These are phyloP conservation scores for Agapostemon virescens DNA, from an alignment of 2,888 invertebrate species.

Conservation along the genomic window DNA sequence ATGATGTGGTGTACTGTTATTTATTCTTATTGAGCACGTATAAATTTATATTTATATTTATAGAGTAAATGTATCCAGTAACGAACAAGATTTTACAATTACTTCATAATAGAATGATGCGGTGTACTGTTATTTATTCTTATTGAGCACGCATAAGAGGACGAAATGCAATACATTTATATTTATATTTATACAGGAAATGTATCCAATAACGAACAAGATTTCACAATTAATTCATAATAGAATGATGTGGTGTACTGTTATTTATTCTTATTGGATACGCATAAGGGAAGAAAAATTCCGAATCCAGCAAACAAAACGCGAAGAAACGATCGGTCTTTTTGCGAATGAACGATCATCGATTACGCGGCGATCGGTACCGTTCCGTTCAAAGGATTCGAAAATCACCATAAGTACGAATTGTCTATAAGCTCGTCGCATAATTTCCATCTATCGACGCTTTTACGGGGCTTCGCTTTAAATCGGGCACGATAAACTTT, in stretches of 20 bases:
- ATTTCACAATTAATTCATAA: background rate
- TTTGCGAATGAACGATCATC: background rate
- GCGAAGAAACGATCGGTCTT: background rate
- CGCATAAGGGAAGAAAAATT: background rate
- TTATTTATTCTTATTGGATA: background rate
- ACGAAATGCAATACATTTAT: too few species aligned
- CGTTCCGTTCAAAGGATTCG: background rate
- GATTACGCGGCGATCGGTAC: background rate
- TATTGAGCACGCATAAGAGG: too few species aligned
- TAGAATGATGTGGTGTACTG: background rate
- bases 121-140: too few species aligned
- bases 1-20: too few species aligned
- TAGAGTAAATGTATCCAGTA: too few species aligned
- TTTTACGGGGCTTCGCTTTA: conserved; percentile 32
- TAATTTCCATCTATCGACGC: conserved; percentile 41
- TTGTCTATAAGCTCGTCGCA: conserved; percentile 26
- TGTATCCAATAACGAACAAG: background rate
- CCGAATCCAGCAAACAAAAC: background rate
- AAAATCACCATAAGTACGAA: conserved; percentile 15
- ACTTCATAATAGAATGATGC: too few species aligned
- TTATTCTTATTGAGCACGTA: too few species aligned
- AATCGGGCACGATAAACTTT: conserved; percentile 46
- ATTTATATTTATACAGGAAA: too few species aligned
- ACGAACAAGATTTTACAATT: too few species aligned
- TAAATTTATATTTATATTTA: too few species aligned